Evolutionary conservation across 2,797 vertebrate species (phyloP).

Genomic region (Coluber constrictor): DNA sequence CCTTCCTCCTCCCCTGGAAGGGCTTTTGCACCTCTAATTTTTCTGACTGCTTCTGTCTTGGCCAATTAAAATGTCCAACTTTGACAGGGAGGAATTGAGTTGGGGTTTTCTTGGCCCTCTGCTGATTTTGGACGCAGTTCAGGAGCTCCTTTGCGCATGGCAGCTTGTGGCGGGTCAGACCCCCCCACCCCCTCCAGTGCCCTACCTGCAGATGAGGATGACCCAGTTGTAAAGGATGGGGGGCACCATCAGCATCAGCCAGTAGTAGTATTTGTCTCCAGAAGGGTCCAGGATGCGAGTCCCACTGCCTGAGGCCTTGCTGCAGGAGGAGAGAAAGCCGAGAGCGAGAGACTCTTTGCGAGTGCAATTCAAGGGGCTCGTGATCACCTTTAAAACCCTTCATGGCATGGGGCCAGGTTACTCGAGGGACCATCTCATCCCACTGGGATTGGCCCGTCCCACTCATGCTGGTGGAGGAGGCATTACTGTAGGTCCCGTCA

Average conservation of each 20-base stretch:
- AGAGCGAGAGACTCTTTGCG: background rate
- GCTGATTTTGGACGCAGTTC: background rate
- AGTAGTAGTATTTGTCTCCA: conserved; percentile 81
- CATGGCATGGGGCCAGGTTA: background rate
- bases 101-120: background rate
- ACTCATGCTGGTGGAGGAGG: no score
- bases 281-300: conserved; percentile 81
- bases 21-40: background rate
- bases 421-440: no score
- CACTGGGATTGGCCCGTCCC: no score
- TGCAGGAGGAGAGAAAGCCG: background rate
- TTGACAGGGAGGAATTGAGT: no score
- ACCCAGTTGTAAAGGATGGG: conserved; percentile 89
- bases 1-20: no score
- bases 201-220: conserved; percentile 85
- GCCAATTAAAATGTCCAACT: no score
- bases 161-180: no score
- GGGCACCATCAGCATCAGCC: conserved; percentile 84
- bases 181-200: accelerated
- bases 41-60: background rate
- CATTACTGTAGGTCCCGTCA: no score
- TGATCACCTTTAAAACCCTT: background rate
- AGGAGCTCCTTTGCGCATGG: background rate
- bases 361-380: background rate
- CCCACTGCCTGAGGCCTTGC: accelerated